Evolutionary conservation across 1,140 invertebrate genomes (phyloP).

Genomic region (Choristoneura fumiferana): DNA sequence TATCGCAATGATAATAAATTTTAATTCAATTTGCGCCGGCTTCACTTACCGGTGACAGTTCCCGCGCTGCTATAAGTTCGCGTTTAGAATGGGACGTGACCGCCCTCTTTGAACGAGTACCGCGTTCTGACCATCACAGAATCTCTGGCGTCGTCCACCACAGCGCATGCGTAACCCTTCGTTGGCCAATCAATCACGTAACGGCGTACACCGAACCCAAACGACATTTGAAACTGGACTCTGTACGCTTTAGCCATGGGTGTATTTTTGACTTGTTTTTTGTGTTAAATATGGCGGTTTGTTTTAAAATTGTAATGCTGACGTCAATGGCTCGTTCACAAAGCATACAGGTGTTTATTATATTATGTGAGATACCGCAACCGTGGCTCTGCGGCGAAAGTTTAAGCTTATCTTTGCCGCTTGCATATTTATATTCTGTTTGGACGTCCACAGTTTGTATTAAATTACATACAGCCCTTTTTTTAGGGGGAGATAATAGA

Average conservation of each 20-base stretch:
- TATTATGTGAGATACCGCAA: constrained; percentile 45
- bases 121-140: constrained; percentile 8
- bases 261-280: too few relatives aligned
- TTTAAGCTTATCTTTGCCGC: constrained; percentile 7
- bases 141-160: constrained; percentile 10
- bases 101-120: constrained; percentile 1
- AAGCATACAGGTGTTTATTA: constrained; percentile 59
- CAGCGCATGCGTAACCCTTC: constrained; percentile 9
- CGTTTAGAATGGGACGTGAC: background rate
- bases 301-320: constrained; percentile 26
- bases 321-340: constrained; percentile 71
- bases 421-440: background rate
- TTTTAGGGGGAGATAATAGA: too few relatives aligned
- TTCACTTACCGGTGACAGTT: constrained; percentile 11
- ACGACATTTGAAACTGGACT: background rate
- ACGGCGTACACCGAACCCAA: background rate
- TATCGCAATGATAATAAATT: background rate
- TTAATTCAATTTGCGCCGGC: background rate
- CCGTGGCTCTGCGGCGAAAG: constrained; percentile 7
- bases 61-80: constrained; percentile 9
- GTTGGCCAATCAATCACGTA: background rate
- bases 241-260: too few relatives aligned
- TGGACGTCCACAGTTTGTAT: background rate
- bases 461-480: background rate
- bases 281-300: too few relatives aligned